Conservation (phyloP, 2,888 invertebrate species). For the Heliothis peltigera region DNA sequence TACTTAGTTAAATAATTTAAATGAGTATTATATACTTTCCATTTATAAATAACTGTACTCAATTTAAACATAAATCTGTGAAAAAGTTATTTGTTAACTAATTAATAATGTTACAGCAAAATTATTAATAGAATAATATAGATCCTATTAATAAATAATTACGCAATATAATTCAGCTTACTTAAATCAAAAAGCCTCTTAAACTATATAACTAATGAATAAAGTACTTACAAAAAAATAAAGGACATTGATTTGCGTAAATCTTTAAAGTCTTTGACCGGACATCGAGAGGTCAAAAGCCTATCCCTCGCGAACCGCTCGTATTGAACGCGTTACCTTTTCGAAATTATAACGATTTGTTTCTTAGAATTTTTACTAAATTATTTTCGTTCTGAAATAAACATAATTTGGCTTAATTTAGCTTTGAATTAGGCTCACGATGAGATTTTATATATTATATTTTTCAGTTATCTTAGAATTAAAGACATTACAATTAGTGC, state of each 20-base stretch:
- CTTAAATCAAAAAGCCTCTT: constrained; percentile 5
- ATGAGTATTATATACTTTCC: too few relatives aligned
- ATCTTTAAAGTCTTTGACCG: constrained; percentile 42
- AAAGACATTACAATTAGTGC: too few relatives aligned
- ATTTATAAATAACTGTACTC: too few relatives aligned
- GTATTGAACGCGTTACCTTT: constrained; percentile 8
- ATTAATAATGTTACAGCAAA: too few relatives aligned
- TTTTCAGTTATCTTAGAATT: too few relatives aligned
- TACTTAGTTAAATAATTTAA: too few relatives aligned
- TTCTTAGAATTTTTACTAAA: neutral
- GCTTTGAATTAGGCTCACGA: too few relatives aligned
- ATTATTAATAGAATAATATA: too few relatives aligned
- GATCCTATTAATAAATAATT: neutral
- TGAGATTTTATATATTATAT: too few relatives aligned
- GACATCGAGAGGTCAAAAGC: constrained; percentile 43
- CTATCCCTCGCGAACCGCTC: constrained; percentile 26
- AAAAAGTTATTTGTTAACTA: too few relatives aligned
- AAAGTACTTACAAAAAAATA: constrained; percentile 23
- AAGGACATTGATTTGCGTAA: constrained; percentile 40
- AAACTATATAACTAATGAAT: constrained; percentile 36
- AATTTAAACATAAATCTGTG: too few relatives aligned
- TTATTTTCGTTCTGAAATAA: neutral
- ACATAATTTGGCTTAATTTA: too few relatives aligned
- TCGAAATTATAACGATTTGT: constrained; percentile 13
- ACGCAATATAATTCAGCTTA: neutral